Base-by-base conservation (phyloP, 1,140 invertebrate genomes). In the Kradibia gibbosae region DNA sequence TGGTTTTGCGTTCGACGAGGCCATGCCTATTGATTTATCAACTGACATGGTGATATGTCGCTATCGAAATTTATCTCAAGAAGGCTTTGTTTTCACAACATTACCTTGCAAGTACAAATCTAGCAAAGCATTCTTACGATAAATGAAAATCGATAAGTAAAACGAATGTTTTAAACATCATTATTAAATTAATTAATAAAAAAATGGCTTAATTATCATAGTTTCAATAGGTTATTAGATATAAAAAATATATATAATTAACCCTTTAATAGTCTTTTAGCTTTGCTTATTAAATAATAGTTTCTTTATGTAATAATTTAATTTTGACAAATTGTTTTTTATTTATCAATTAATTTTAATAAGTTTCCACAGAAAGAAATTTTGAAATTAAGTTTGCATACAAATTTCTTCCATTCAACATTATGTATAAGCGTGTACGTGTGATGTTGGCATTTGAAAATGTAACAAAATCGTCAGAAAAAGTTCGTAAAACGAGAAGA, bases 371-470 rank as follows among this genome's bases (percentile, higher is more conserved):
- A n/a, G 0, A 20, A 62, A 34, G 10, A 42, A n/a, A n/a, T 45
- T 25, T 42, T 15, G 11, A 42, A 42, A 70, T 25, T 25, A 42
- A 42, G n/a, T 15, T n/a, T 42, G 8, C 3, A n/a, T 13, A 3
- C 65, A 34, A 70, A 70, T 34, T 62, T 62, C 13, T 25, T 62
- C 25, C 31, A 34, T 34, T 62, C 31, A 34, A 62, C 13, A 20
- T 3, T 17, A 13, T 34, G 15, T 5, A 20, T 20, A 67, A 4
- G 31, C 22, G 34, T 4, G 11, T 11, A 42, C 13, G 7, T 39
- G 65, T 67, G 36, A 72, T 48, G 7, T 31, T 72, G 70, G 70
- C 70, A 50, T n/a, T 72, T 4, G 70, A n/a, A 45, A 36, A 48
- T 31, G 42, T 17, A 4, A 48, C 42, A 50, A 72, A 72, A 72